A percentile compares a stretch with the other conserved stretches of the same genome.
Conservation (phyloP, 30 jellyfish, hydroid and myxozoan species). For the Nemopilema nomurai region DNA sequence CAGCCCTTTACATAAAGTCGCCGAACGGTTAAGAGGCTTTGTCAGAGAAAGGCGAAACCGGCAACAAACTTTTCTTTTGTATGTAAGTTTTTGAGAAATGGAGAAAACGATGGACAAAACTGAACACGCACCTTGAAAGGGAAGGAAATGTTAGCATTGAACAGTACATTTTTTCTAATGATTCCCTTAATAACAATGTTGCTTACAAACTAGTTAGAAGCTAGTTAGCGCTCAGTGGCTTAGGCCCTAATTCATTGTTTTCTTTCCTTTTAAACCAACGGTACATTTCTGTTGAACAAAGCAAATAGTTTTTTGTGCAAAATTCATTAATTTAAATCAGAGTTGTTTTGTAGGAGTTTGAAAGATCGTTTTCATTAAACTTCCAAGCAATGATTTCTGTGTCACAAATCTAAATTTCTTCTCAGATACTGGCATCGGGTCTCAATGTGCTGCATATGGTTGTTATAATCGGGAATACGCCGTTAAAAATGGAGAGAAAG, state of each 20-base stretch:
- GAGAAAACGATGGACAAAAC: neutral
- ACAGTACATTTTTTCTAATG: too few species aligned
- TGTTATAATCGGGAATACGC: neutral
- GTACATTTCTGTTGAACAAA: neutral
- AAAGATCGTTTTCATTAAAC: neutral
- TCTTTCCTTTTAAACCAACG: neutral
- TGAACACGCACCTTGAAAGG: neutral
- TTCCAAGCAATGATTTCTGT: too few species aligned
- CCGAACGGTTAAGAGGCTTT: too few species aligned
- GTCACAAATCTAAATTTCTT: neutral
- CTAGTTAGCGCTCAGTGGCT: neutral
- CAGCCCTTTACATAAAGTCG: too few species aligned
- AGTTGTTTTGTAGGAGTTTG: neutral
- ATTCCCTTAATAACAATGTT: neutral
- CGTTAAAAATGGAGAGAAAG: neutral
- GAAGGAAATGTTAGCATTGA: neutral
- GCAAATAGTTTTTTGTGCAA: neutral
- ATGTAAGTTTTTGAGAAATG: neutral
- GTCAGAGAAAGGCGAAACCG: too few species aligned
- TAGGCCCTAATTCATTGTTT: neutral
- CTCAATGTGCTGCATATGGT: neutral
- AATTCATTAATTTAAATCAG: neutral
- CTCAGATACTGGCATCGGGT: neutral
- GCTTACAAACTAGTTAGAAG: neutral
- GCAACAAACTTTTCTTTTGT: neutral